Percentiles rank a stretch among this genome's conserved stretches.
Conservation (phyloP, 2,113 vertebrate genomes). For the Excalfactoria chinensis region DNA sequence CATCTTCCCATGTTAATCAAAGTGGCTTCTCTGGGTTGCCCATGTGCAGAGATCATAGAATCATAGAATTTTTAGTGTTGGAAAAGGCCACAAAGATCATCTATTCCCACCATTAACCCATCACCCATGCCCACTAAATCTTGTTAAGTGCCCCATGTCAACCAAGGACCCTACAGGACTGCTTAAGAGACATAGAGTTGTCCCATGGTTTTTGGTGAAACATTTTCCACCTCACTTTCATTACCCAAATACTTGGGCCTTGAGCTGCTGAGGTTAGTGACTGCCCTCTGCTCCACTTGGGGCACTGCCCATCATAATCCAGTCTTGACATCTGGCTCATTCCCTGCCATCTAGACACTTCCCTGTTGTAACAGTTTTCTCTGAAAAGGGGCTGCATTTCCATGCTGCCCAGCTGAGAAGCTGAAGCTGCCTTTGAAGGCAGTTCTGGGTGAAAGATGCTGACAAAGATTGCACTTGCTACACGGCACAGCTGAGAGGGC, state of each 20-base stretch:
- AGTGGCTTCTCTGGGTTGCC: neutral
- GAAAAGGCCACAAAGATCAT: too few species aligned
- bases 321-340: neutral
- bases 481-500: neutral
- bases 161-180: neutral
- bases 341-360: rapidly evolving
- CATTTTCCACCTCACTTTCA: neutral
- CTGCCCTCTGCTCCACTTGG: neutral
- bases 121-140: too few species aligned
- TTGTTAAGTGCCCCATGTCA: rapidly evolving
- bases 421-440: neutral
- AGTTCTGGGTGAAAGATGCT: neutral
- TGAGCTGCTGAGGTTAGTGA: neutral
- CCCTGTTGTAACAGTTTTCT: neutral
- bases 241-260: neutral
- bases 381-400: neutral
- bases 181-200: neutral
- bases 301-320: neutral
- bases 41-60: neutral
- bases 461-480: neutral
- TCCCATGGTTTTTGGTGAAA: neutral
- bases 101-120: too few species aligned
- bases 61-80: too few species aligned
- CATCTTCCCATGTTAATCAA: neutral
- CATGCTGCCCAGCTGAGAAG: neutral